Evolutionary conservation across 2,888 invertebrate species (phyloP).

Genomic region (Pheosia tremula): DNA sequence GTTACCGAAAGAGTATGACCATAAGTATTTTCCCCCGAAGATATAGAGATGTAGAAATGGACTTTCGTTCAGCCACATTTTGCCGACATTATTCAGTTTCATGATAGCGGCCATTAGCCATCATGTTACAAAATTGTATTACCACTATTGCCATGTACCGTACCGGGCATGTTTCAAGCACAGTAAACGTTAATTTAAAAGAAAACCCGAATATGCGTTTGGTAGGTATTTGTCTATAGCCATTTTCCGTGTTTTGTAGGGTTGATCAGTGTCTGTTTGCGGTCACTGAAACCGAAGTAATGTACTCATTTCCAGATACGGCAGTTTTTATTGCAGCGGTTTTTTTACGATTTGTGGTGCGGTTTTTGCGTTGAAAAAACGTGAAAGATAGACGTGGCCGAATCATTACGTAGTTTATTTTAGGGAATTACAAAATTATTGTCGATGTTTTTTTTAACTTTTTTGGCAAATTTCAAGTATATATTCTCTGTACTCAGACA

Average conservation of each 20-base stretch:
- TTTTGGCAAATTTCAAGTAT: not conserved
- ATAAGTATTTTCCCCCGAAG: no score
- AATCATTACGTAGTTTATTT: conserved; percentile 3
- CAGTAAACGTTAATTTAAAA: no score
- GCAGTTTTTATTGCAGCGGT: not conserved
- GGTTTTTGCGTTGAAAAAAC: conserved; percentile 1
- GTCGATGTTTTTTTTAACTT: no score
- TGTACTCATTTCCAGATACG: not conserved
- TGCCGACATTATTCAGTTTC: no score
- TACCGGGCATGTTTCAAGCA: no score
- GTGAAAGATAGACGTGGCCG: conserved; percentile 3
- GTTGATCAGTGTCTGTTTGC: not conserved
- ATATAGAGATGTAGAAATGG: no score
- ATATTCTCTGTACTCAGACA: not conserved
- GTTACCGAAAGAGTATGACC: not conserved
- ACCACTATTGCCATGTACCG: no score
- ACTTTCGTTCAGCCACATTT: no score
- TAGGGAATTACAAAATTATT: not conserved
- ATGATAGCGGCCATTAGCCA: no score
- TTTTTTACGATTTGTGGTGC: conserved; percentile 7
- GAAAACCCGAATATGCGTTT: not conserved
- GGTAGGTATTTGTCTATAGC: not conserved
- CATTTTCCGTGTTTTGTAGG: not conserved
- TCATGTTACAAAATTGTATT: no score
- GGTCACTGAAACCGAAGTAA: not conserved